Evolutionary conservation across 2,797 vertebrate genomes (phyloP).

Genomic region (Acanthurus tractus): DNA sequence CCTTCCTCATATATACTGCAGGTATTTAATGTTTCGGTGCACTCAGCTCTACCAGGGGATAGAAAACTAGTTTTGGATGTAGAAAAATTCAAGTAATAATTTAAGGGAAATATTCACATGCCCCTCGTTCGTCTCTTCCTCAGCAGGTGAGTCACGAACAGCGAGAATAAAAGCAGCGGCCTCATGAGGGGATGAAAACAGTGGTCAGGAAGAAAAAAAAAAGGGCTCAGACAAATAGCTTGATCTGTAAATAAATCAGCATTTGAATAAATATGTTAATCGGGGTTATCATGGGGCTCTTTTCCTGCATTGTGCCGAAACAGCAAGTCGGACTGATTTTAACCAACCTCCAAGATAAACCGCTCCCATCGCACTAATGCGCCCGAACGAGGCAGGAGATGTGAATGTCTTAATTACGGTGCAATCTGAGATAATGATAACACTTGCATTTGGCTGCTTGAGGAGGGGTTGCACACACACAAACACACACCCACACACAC

Average conservation of each 20-base stretch:
- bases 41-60: too few species aligned
- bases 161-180: not conserved
- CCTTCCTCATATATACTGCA: not conserved
- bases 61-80: not conserved
- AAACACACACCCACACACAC: not conserved
- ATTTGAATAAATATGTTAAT: slow-evolving; percentile 60
- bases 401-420: slow-evolving; percentile 76
- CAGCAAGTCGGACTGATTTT: slow-evolving; percentile 65
- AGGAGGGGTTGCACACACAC: slow-evolving; percentile 14
- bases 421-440: slow-evolving; percentile 67
- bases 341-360: slow-evolving; percentile 79
- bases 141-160: slow-evolving; percentile 4
- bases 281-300: slow-evolving; percentile 58
- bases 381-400: slow-evolving; percentile 73
- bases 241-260: slow-evolving; percentile 51
- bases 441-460: slow-evolving; percentile 42
- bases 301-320: slow-evolving; percentile 57
- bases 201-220: slow-evolving; percentile 10
- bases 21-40: not conserved
- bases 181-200: slow-evolving; percentile 8
- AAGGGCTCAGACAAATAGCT: not conserved
- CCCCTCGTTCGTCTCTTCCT: not conserved
- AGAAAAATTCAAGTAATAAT: not conserved
- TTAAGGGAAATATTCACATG: not conserved
- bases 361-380: slow-evolving; percentile 61